phyloP scores from a whole-genome alignment of 2,113 vertebrate genomes.

The Archocentrus centrarchus region DNA sequence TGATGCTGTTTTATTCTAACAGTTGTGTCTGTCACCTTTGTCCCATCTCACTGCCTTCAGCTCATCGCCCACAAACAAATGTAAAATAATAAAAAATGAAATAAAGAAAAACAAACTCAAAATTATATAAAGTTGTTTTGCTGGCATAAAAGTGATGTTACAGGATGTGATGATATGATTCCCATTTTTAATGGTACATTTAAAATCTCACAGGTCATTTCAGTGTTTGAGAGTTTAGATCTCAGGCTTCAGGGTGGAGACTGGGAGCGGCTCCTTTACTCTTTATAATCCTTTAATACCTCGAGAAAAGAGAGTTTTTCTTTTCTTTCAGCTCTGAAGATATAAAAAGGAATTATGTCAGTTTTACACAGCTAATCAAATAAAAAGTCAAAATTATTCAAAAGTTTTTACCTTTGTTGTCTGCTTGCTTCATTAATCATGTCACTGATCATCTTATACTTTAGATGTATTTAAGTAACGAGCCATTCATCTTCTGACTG shows the following conservation, averaged over 20 bases:
- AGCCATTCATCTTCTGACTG: neutral
- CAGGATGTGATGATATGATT: neutral
- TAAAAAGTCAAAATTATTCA: neutral
- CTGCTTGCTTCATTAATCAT: neutral
- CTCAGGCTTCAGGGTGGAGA: neutral
- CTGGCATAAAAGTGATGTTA: neutral
- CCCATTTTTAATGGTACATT: neutral
- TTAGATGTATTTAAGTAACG: neutral
- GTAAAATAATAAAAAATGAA: neutral
- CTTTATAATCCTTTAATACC: neutral
- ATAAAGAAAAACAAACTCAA: neutral
- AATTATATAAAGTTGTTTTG: neutral
- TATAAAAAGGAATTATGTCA: rapidly evolving
- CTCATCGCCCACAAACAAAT: too few relatives aligned
- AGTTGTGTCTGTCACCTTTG: too few relatives aligned
- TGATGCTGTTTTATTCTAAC: too few relatives aligned
- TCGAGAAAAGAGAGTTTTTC: neutral
- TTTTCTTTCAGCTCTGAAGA: neutral
- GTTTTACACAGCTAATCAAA: neutral
- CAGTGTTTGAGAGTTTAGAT: too few relatives aligned
- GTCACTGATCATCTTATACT: neutral
- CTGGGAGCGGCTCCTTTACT: neutral
- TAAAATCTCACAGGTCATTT: neutral
- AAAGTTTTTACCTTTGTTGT: neutral
- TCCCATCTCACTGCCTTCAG: too few relatives aligned